A percentile compares a stretch with the other conserved stretches of the same genome.
Evolutionary conservation across 1,140 invertebrate genomes (phyloP).

Genomic region (Dinoponera quadriceps): DNA sequence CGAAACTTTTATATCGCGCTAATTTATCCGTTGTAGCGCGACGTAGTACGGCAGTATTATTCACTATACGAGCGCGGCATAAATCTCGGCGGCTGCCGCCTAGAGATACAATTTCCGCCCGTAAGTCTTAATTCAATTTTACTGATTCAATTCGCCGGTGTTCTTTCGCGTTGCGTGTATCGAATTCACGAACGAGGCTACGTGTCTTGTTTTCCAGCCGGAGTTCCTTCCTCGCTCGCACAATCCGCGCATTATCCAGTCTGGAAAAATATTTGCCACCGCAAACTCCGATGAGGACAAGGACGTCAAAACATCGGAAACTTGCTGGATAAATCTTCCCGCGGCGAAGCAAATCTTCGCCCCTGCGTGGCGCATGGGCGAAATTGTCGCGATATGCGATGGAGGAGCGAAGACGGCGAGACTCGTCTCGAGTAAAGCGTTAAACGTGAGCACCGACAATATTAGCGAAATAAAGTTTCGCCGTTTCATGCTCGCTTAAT

Average conservation of each 20-base stretch:
- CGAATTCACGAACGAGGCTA: slow-evolving; percentile 28
- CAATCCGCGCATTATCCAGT: slow-evolving; percentile 12
- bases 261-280: slow-evolving; percentile 27
- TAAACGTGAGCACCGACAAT: slow-evolving; percentile 8
- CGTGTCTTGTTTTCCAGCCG: slow-evolving; percentile 32
- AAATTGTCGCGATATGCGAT: too few species aligned
- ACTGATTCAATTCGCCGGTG: slow-evolving; percentile 25
- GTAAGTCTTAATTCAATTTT: slow-evolving; percentile 49
- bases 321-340: slow-evolving; percentile 3
- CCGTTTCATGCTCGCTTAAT: slow-evolving; percentile 7
- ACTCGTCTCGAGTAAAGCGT: slow-evolving; percentile 5
- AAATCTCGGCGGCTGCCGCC: slow-evolving; percentile 15
- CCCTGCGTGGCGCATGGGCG: neutral
- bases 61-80: neutral
- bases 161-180: slow-evolving; percentile 26
- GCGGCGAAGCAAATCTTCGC: neutral
- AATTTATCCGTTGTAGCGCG: slow-evolving; percentile 22
- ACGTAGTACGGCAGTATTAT: neutral
- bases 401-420: neutral
- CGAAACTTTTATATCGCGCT: slow-evolving; percentile 36
- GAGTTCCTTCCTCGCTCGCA: neutral
- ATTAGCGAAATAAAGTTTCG: slow-evolving; percentile 39
- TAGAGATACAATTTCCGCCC: slow-evolving; percentile 32
- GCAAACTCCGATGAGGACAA: slow-evolving; percentile 2
- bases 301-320: slow-evolving; percentile 24